These are phyloP conservation scores for Oreochromis niloticus DNA, from an alignment of 2,113 vertebrate genomes.

Conservation along the genomic window DNA sequence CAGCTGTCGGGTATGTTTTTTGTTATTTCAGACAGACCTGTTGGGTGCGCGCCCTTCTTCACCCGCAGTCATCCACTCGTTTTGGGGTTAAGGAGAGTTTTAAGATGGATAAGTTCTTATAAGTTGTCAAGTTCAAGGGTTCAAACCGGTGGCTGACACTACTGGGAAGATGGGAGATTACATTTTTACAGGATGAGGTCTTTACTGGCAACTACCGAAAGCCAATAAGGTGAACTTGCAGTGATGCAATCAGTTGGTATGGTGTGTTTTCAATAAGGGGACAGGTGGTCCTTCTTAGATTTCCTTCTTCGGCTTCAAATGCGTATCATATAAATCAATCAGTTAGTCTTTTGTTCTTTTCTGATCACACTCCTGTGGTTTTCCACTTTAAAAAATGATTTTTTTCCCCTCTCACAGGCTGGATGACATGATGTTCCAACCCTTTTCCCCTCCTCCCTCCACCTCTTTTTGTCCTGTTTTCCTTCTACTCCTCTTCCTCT, in stretches of 20 bases:
- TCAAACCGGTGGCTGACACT: conserved; percentile 24
- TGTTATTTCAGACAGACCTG: conserved; percentile 57
- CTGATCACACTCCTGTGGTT: conserved; percentile 1
- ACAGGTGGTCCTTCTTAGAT: conserved; percentile 54
- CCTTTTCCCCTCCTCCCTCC: conserved; percentile 66
- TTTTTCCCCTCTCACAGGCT: conserved; percentile 56
- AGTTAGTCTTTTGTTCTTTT: conserved; percentile 15
- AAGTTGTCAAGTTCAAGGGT: conserved; percentile 14
- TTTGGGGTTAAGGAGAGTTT: conserved; percentile 16
- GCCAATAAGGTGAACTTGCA: neutral
- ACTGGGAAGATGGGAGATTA: conserved; percentile 14
- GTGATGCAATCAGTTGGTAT: conserved; percentile 6
- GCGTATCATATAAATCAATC: conserved; percentile 53
- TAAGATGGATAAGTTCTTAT: conserved; percentile 38
- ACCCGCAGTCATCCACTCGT: conserved; percentile 11
- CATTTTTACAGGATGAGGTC: conserved; percentile 53
- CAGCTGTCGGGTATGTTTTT: conserved; percentile 72
- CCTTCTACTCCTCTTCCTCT: conserved; percentile 55
- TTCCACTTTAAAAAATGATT: neutral
- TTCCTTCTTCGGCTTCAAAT: conserved; percentile 20
- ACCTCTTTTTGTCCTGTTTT: conserved; percentile 50
- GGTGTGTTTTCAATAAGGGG: conserved; percentile 64
- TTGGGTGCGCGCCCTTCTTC: conserved; percentile 33
- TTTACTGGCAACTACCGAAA: conserved; percentile 11
- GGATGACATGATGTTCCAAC: conserved; percentile 74